These are phyloP conservation scores for Hydropotes inermis DNA, from an alignment of 2,113 vertebrate genomes.

Conservation along the genomic window DNA sequence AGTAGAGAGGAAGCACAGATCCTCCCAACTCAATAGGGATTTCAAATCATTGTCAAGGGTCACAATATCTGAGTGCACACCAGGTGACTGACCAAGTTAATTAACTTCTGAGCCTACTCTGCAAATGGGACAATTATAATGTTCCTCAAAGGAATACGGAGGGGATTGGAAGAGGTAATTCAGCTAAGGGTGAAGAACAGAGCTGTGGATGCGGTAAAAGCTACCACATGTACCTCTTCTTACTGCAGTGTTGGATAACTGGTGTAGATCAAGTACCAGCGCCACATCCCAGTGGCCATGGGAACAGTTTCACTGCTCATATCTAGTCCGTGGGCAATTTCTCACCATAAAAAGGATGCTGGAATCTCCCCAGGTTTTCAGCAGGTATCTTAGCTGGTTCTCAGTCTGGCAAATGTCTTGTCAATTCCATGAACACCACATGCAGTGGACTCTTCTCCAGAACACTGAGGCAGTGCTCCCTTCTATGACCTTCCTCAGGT, in stretches of 20 bases:
- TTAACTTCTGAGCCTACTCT: not conserved
- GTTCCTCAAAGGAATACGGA: not conserved
- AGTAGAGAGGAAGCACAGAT: not conserved
- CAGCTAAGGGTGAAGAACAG: not conserved
- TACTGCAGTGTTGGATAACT: not conserved
- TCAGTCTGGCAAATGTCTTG: not conserved
- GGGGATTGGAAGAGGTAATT: not conserved
- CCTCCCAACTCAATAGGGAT: not conserved
- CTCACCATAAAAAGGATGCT: constrained; percentile 9
- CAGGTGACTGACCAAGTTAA: not conserved
- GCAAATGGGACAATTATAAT: not conserved
- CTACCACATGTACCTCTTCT: not conserved
- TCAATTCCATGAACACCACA: not conserved
- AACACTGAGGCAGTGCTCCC: not conserved
- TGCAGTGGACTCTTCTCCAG: not conserved
- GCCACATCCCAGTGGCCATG: too few relatives aligned
- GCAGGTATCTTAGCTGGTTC: not conserved
- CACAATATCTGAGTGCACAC: not conserved
- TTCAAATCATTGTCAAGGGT: not conserved
- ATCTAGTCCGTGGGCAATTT: not conserved
- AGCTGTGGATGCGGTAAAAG: not conserved
- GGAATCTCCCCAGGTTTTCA: not conserved
- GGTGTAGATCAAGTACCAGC: not conserved
- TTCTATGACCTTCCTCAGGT: not conserved
- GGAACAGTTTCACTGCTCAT: not conserved